Evolutionary conservation across 92 coral and sea anemone genomes (phyloP).

Genomic region (Epizoanthus illoricatus): DNA sequence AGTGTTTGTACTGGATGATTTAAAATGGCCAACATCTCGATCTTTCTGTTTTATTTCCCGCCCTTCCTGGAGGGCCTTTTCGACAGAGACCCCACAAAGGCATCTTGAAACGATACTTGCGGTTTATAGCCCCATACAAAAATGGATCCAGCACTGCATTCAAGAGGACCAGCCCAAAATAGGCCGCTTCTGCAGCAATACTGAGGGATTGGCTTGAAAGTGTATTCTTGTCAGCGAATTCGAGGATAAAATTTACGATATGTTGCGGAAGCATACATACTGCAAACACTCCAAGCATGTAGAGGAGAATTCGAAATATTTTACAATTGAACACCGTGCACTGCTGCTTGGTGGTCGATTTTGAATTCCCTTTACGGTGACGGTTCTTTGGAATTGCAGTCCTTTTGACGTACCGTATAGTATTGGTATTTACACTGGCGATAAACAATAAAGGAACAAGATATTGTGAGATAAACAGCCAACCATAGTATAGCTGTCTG

Average conservation of each 20-base stretch:
- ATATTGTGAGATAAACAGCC: slow-evolving; percentile 28
- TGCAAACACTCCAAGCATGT: slow-evolving; percentile 31
- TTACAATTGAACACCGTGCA: slow-evolving; percentile 27
- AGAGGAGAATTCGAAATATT: slow-evolving; percentile 5
- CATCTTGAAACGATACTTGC: neutral
- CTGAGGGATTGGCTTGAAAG: slow-evolving; percentile 4
- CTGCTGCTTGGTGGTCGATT: neutral
- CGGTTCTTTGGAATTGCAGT: neutral
- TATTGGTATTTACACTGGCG: slow-evolving; percentile 6
- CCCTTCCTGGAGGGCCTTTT: neutral
- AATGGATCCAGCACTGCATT: slow-evolving; percentile 23
- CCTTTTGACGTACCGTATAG: slow-evolving; percentile 6
- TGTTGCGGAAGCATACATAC: slow-evolving; percentile 30
- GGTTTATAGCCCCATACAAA: slow-evolving; percentile 30
- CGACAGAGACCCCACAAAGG: neutral
- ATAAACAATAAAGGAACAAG: slow-evolving; percentile 18
- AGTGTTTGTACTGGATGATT: neutral
- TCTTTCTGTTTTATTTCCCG: neutral
- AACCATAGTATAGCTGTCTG: slow-evolving; percentile 3
- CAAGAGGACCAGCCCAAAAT: slow-evolving; percentile 14
- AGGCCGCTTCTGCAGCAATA: slow-evolving; percentile 1
- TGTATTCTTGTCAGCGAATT: slow-evolving; percentile 11
- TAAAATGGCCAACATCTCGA: neutral
- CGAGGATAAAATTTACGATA: slow-evolving; percentile 17
- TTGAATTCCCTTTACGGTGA: neutral